Conservation (phyloP, 2,888 invertebrate species). For the Loripinus fragilis region DNA sequence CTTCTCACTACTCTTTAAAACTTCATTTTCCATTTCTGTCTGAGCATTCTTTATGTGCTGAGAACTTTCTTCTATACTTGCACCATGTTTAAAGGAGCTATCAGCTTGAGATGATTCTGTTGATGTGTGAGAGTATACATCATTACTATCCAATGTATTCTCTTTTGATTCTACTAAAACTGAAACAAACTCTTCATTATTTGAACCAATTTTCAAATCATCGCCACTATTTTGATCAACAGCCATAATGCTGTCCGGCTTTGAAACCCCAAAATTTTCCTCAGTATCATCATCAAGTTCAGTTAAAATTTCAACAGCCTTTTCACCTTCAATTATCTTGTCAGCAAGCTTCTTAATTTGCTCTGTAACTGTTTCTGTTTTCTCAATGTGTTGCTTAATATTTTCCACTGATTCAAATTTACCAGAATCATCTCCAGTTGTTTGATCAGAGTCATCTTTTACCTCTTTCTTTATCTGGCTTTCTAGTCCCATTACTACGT, state of each 20-base stretch:
- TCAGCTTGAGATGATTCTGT: no score
- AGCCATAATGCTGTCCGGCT: not conserved
- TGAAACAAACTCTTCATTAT: no score
- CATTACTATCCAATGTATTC: no score
- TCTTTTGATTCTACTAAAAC: not conserved
- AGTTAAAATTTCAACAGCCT: not conserved
- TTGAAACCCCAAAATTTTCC: slow-evolving; percentile 7
- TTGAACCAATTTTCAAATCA: not conserved
- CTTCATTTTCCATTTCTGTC: no score
- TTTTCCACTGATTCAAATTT: not conserved
- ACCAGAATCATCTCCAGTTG: not conserved
- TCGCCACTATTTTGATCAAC: not conserved
- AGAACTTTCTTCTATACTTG: not conserved
- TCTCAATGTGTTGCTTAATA: not conserved
- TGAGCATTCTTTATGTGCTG: no score
- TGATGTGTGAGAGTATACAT: no score
- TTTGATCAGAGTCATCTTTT: not conserved
- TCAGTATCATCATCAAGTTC: slow-evolving; percentile 12
- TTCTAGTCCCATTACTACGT: not conserved
- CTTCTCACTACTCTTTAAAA: no score
- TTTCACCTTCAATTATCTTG: not conserved
- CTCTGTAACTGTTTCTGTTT: slow-evolving; percentile 20
- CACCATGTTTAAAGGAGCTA: not conserved
- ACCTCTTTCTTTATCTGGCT: not conserved
- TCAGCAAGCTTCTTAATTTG: slow-evolving; percentile 14